phyloP scores from a whole-genome alignment of 2,113 vertebrate genomes.

The Chloropsis hardwickii region DNA sequence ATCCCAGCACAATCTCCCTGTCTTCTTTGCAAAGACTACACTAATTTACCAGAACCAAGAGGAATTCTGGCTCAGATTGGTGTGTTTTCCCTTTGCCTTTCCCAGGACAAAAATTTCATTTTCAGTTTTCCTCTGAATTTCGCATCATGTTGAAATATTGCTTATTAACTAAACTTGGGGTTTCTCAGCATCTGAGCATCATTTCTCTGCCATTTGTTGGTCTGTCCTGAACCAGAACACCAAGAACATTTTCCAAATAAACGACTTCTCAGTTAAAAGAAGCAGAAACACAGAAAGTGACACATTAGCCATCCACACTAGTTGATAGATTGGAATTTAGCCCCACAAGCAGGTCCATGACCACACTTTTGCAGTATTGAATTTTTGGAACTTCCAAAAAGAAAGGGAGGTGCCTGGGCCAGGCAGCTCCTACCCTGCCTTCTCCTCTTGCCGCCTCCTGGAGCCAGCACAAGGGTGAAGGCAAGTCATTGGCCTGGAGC shows the following conservation, averaged over 20 bases:
- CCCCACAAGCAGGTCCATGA: rapidly evolving
- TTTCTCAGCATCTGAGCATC: neutral
- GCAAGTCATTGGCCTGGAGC: neutral
- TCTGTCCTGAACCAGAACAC: neutral
- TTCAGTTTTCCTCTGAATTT: neutral
- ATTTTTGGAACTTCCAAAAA: neutral
- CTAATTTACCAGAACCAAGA: neutral
- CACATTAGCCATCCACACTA: neutral
- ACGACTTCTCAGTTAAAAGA: neutral
- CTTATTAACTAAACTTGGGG: neutral
- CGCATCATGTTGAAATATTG: neutral
- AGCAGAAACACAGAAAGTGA: neutral
- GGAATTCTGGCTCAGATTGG: neutral
- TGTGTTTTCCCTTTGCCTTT: neutral
- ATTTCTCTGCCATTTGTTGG: neutral
- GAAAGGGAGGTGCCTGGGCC: neutral
- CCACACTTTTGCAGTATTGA: rapidly evolving
- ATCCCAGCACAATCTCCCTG: neutral
- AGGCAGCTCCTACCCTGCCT: neutral
- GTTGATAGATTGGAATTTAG: neutral
- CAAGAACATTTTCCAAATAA: neutral
- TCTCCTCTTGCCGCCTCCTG: neutral
- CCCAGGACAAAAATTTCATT: neutral
- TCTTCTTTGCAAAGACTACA: neutral
- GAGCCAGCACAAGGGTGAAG: neutral